Evolutionary conservation across 2,888 invertebrate genomes (phyloP).

Genomic region (Drosophila neonasuta): DNA sequence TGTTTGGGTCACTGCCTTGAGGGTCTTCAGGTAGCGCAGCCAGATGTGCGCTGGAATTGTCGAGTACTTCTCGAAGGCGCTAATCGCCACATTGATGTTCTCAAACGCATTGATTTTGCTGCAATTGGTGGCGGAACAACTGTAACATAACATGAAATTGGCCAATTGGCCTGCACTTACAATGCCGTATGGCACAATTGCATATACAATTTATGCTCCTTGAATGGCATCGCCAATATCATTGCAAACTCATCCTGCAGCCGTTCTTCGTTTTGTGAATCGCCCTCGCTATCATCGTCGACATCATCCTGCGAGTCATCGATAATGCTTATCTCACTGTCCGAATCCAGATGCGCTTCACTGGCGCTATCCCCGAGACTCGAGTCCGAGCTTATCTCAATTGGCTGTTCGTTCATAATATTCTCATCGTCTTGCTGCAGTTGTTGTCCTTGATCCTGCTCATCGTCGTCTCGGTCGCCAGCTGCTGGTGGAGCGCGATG

Average conservation of each 20-base stretch:
- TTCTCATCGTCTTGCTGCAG: constrained; percentile 15
- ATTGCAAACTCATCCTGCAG: constrained; percentile 24
- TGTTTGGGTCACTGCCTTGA: constrained; percentile 49
- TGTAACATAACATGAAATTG: not conserved
- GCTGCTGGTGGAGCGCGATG: constrained; percentile 32
- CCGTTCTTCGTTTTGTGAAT: constrained; percentile 14
- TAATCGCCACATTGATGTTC: constrained; percentile 35
- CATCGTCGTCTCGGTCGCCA: constrained; percentile 15
- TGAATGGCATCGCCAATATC: constrained; percentile 22
- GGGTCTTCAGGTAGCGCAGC: constrained; percentile 45
- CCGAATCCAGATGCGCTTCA: constrained; percentile 11
- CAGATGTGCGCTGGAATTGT: constrained; percentile 53
- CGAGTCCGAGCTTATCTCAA: constrained; percentile 50
- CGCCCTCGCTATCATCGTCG: constrained; percentile 17
- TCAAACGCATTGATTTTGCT: constrained; percentile 49
- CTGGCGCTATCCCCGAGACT: constrained; percentile 20
- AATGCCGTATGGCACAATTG: constrained; percentile 45
- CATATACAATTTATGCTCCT: constrained; percentile 37
- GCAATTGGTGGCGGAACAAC: not conserved
- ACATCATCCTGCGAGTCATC: constrained; percentile 12
- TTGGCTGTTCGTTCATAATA: constrained; percentile 41
- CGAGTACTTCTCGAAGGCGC: constrained; percentile 18
- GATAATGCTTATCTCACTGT: constrained; percentile 23
- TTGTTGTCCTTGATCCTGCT: not conserved
- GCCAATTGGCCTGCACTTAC: constrained; percentile 19